Base-by-base conservation (phyloP, 2,888 invertebrate species). In the Apodemia hepburni region DNA sequence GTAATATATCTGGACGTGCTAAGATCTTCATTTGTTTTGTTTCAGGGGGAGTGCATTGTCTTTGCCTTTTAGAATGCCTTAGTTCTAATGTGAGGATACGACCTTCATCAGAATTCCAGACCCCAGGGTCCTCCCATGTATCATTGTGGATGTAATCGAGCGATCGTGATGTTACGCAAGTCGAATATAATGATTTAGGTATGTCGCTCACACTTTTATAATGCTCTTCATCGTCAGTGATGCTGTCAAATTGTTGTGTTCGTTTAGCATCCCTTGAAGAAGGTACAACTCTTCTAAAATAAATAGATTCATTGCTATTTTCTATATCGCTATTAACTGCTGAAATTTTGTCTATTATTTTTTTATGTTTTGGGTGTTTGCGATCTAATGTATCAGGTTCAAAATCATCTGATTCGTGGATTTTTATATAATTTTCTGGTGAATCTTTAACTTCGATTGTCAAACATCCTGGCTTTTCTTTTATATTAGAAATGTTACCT, bases 361-460 rank as follows among this genome's bases (percentile, higher is more conserved):
- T 80, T 75, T 84, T 90, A 47, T 86, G 81, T 73, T 89, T 91
- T 2, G 76, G 93, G 57, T 95, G 94, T 76, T 97, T 97, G 33
- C 97, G 92, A 75, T 97, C 97, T 63, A 97, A 87, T 0, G 97
- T 97, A 70, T 97, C 97, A 0, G 97, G 97, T 79, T 97, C 97
- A 73, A 96, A 97, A 62, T 94, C 95, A 72, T 96, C 96, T 2
- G 96, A 96, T 74, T 97, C 97, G 64, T 96, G 93, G 60, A 95
- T 94, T 74, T 93, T 93, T 8, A 95, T 93, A 69, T 95, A 95
- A 75, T 96, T 95, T 71, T 95, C 95, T 0, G 96, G 95, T 22
- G 96, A 94, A 78, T 97, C 97, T 77, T 95, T 95, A 0, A 97
- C 95, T 86, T 96, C 96, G 66, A 97, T 97, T 38, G 96, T 95